Conservation (phyloP, 1,140 invertebrate species). For the Macrosteles quadrilineatus region DNA sequence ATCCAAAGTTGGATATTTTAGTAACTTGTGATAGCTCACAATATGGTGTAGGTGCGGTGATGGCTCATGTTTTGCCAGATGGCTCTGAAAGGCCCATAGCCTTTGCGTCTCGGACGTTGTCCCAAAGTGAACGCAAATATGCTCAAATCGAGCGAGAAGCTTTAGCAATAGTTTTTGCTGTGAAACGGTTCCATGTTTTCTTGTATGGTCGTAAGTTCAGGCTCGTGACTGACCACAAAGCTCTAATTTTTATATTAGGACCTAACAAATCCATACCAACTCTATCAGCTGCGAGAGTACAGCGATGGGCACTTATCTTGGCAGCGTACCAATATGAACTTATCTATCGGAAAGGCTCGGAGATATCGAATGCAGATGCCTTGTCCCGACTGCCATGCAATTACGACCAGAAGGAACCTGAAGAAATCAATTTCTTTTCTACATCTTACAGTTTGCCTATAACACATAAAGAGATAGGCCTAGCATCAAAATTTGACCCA, state of each 20-base stretch:
- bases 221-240: background rate
- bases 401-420: too few relatives aligned
- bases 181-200: background rate
- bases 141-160: slow-evolving; percentile 16
- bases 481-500: too few relatives aligned
- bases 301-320: slow-evolving; percentile 16
- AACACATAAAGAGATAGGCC: too few relatives aligned
- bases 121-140: slow-evolving; percentile 44
- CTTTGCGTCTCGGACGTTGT: slow-evolving; percentile 44
- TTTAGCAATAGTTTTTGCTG: background rate
- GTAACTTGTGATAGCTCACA: background rate
- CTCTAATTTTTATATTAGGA: background rate
- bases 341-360: background rate
- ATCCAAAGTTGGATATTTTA: background rate
- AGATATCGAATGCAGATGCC: slow-evolving; percentile 9
- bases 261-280: background rate
- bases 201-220: background rate
- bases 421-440: too few relatives aligned
- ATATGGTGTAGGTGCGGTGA: background rate
- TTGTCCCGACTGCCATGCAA: slow-evolving; percentile 14
- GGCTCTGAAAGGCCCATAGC: slow-evolving; percentile 1
- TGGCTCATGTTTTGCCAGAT: background rate
- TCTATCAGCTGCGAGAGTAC: background rate
- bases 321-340: background rate
- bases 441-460: too few relatives aligned